Evolutionary conservation across 2,888 invertebrate species (phyloP).

Genomic region (Nemoura dubitans): DNA sequence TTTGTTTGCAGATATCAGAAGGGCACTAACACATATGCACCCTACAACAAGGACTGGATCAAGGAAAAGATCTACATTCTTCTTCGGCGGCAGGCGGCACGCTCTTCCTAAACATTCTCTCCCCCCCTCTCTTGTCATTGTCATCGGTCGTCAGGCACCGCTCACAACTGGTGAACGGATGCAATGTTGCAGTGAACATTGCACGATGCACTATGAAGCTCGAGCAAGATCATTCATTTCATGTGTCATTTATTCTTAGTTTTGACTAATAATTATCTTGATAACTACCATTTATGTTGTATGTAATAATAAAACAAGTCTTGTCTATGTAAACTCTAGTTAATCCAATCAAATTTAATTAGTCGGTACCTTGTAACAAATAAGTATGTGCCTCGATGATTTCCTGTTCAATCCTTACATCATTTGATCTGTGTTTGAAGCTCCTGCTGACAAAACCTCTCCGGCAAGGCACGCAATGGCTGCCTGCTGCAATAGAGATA

Average conservation of each 20-base stretch:
- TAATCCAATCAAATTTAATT: too few species aligned
- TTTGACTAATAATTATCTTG: not conserved
- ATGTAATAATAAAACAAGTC: not conserved
- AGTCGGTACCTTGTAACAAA: too few species aligned
- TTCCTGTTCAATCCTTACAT: too few species aligned
- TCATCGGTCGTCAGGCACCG: not conserved
- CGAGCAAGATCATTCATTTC: not conserved
- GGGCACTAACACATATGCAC: slow-evolving; percentile 94
- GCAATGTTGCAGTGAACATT: not conserved
- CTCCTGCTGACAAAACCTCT: too few species aligned
- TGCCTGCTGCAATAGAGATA: too few species aligned
- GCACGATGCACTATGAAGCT: not conserved
- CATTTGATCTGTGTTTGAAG: too few species aligned
- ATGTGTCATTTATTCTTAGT: not conserved
- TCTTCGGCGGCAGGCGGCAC: slow-evolving; percentile 87
- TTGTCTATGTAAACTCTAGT: not conserved
- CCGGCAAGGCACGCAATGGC: too few species aligned
- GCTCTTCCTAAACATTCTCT: slow-evolving; percentile 55
- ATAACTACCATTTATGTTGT: not conserved
- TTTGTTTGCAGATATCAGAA: slow-evolving; percentile 74
- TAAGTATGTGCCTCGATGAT: too few species aligned
- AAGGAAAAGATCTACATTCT: slow-evolving; percentile 98
- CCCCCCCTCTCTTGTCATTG: not conserved
- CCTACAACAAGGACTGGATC: slow-evolving; percentile 99
- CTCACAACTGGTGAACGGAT: not conserved